Evolutionary conservation across 2,888 invertebrate species (phyloP).

Genomic region (Crepidodera aurea): DNA sequence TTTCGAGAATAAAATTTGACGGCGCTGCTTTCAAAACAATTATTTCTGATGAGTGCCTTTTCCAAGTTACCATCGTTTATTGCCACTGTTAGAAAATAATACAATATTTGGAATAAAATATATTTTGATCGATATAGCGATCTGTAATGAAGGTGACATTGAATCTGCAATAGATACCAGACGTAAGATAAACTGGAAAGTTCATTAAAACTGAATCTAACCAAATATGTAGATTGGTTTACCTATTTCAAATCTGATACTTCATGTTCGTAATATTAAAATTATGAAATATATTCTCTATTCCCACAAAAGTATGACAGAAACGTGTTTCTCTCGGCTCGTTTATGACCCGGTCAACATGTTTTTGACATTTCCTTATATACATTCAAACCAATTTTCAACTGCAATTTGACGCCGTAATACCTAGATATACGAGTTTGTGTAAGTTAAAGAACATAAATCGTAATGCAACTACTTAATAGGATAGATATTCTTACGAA

Average conservation of each 20-base stretch:
- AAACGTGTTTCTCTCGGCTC: slow-evolving; percentile 18
- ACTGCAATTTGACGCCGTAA: slow-evolving; percentile 22
- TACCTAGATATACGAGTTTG: slow-evolving; percentile 11
- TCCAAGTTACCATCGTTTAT: too few species aligned
- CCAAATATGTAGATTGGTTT: background rate
- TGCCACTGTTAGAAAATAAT: too few species aligned
- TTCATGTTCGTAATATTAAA: background rate
- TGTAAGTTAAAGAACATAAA: slow-evolving; percentile 10
- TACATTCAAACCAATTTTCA: slow-evolving; percentile 21
- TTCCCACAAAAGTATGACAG: slow-evolving; percentile 8
- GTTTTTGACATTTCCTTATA: slow-evolving; percentile 35
- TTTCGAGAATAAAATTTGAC: too few species aligned
- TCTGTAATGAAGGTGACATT: too few species aligned
- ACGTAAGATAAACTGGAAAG: too few species aligned
- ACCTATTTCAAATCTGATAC: background rate
- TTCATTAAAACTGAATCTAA: too few species aligned
- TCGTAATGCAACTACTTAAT: slow-evolving; percentile 10
- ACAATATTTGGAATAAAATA: too few species aligned
- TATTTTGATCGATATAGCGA: too few species aligned
- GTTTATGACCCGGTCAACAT: slow-evolving; percentile 26
- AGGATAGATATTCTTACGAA: slow-evolving; percentile 13
- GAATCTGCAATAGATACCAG: too few species aligned
- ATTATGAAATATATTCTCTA: slow-evolving; percentile 1
- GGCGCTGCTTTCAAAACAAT: too few species aligned
- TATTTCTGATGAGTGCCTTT: too few species aligned